Conservation (phyloP, 2,888 invertebrate genomes). For the Slavum lentiscoides region DNA sequence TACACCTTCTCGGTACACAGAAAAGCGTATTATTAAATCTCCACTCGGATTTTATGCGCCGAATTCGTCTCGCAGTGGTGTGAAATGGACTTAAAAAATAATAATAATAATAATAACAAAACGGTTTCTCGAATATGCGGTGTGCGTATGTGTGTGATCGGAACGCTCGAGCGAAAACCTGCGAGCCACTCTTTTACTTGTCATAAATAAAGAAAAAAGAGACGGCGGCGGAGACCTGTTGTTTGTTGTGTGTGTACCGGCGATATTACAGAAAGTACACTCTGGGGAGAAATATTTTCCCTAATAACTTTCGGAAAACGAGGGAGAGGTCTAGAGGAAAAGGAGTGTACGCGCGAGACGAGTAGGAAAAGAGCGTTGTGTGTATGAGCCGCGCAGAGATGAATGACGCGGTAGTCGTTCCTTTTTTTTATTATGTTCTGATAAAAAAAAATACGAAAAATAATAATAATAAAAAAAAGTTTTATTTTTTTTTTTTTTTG, state of each 20-base stretch:
- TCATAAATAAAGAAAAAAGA: neutral
- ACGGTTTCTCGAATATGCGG: constrained; percentile 6
- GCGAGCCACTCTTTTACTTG: neutral
- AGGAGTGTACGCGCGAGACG: neutral
- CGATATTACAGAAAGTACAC: constrained; percentile 5
- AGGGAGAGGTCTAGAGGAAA: neutral
- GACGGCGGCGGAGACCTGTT: constrained; percentile 4
- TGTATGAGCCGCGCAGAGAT: constrained; percentile 6
- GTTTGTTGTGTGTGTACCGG: constrained; percentile 26
- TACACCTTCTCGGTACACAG: neutral
- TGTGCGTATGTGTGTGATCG: constrained; percentile 24
- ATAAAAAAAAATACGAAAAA: constrained; percentile 17
- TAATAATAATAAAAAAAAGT: constrained; percentile 42
- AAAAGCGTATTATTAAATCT: neutral
- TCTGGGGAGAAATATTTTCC: constrained; percentile 43
- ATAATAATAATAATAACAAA: constrained; percentile 34
- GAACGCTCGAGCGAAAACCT: neutral
- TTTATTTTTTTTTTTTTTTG: constrained; percentile 34
- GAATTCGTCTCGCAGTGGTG: neutral
- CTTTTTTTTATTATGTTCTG: constrained; percentile 46
- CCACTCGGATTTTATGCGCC: neutral
- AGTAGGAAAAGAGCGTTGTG: too few species aligned
- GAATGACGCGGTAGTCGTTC: constrained; percentile 42
- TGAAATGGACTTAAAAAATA: neutral
- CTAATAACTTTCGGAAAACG: constrained; percentile 33